Conservation (phyloP, 1,140 invertebrate species). For the Polypedilum vanderplanki region DNA sequence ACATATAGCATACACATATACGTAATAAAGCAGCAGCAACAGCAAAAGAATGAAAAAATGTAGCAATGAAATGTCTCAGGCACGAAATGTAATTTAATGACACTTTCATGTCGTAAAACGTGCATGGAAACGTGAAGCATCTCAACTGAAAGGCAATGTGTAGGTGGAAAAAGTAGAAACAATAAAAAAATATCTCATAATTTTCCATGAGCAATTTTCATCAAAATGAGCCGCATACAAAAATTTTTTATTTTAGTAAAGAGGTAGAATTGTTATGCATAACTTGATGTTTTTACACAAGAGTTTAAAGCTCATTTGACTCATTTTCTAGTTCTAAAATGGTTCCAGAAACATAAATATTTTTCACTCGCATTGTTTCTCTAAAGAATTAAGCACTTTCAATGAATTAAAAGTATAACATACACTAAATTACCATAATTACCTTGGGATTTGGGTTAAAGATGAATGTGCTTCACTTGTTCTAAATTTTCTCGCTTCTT, state of each 20-base stretch:
- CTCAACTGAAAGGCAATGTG: background rate
- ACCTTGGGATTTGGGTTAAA: too few relatives aligned
- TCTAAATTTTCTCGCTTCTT: too few relatives aligned
- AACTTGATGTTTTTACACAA: too few relatives aligned
- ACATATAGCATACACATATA: too few relatives aligned
- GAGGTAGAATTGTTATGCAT: background rate
- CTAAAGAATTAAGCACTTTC: too few relatives aligned
- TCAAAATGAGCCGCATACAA: background rate
- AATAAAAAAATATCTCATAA: conserved; percentile 25
- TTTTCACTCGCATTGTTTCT: too few relatives aligned
- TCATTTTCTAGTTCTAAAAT: too few relatives aligned
- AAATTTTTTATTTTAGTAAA: background rate
- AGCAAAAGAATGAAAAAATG: conserved; percentile 5
- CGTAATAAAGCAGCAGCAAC: background rate
- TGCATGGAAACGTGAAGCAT: conserved; percentile 27
- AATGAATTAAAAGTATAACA: too few relatives aligned
- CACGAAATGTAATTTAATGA: conserved; percentile 25
- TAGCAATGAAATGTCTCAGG: conserved; percentile 9
- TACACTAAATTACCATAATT: too few relatives aligned
- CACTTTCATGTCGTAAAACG: conserved; percentile 25
- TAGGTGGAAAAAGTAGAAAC: background rate
- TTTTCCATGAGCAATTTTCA: conserved; percentile 26
- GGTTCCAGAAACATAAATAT: too few relatives aligned
- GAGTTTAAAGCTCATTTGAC: too few relatives aligned
- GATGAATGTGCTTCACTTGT: too few relatives aligned